Percentiles rank a stretch among this genome's conserved stretches.
Conservation (phyloP, 2,113 vertebrate genomes). For the Willisornis vidua region DNA sequence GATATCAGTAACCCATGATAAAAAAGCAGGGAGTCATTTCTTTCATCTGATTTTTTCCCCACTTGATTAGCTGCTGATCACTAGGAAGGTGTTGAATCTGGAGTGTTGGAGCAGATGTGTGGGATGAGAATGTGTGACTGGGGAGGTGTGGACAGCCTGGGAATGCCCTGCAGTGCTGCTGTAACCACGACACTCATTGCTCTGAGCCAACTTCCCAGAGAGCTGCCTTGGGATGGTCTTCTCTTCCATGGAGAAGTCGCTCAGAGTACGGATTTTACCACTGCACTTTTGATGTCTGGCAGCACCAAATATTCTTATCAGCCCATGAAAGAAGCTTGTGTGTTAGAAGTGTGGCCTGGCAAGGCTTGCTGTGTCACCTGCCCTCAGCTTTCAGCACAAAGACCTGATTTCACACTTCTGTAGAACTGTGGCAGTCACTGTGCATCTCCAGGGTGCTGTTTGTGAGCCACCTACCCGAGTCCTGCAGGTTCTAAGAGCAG, state of each 20-base stretch:
- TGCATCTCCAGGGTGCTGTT: neutral
- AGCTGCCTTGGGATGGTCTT: neutral
- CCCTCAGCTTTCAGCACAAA: neutral
- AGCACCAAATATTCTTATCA: neutral
- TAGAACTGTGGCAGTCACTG: neutral
- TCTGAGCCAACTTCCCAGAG: neutral
- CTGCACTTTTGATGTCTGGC: neutral
- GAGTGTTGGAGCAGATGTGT: neutral
- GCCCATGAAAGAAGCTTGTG: neutral
- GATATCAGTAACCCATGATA: neutral
- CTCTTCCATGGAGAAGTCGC: neutral
- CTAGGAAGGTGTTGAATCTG: neutral
- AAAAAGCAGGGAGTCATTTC: neutral
- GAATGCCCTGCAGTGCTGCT: neutral
- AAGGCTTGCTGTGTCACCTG: neutral
- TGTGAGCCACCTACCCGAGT: neutral
- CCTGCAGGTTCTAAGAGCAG: neutral
- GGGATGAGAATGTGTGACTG: neutral
- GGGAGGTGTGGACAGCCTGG: rapidly evolving
- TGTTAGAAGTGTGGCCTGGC: neutral
- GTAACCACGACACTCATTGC: neutral
- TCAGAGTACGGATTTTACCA: neutral
- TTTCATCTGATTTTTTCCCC: neutral
- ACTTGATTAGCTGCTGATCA: neutral
- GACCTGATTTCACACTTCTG: neutral